Evolutionary conservation across 2,113 vertebrate genomes (phyloP).

Genomic region (Dasypus novemcinctus): DNA sequence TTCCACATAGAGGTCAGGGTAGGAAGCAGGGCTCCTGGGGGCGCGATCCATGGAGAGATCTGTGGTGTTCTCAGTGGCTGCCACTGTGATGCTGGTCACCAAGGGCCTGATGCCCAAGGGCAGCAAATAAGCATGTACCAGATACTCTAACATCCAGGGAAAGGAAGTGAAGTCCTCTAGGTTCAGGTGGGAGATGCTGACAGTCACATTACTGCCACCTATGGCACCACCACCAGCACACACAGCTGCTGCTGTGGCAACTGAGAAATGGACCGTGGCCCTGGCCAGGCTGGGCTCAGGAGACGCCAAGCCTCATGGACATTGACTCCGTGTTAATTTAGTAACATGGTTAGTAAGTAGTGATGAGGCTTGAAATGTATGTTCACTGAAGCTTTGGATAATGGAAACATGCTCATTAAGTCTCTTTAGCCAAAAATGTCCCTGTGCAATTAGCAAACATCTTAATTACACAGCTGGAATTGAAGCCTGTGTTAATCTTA

Average conservation of each 20-base stretch:
- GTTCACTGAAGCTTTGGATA: not conserved
- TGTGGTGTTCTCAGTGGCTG: not conserved
- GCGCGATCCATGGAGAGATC: not conserved
- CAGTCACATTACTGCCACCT: too few species aligned
- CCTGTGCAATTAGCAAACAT: conserved; percentile 47
- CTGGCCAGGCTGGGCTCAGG: not conserved
- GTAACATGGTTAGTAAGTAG: not conserved
- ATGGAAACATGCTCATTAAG: not conserved
- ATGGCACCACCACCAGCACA: too few species aligned
- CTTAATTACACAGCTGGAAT: conserved; percentile 39
- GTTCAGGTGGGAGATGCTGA: not conserved
- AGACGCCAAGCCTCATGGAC: not conserved
- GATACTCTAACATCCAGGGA: not conserved
- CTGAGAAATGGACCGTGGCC: not conserved
- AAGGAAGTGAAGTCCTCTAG: not conserved
- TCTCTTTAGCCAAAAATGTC: not conserved
- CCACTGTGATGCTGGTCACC: not conserved
- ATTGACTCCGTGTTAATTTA: not conserved
- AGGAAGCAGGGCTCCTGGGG: not conserved
- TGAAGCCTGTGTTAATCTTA: conserved; percentile 23
- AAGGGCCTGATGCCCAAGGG: not conserved
- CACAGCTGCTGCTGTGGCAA: not conserved
- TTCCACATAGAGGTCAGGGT: not conserved
- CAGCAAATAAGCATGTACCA: not conserved
- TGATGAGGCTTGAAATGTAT: conserved; percentile 15